Percentiles rank a stretch among this genome's conserved stretches.
phyloP scores from a whole-genome alignment of 2,113 vertebrate species.

The Charadrius vociferus region DNA sequence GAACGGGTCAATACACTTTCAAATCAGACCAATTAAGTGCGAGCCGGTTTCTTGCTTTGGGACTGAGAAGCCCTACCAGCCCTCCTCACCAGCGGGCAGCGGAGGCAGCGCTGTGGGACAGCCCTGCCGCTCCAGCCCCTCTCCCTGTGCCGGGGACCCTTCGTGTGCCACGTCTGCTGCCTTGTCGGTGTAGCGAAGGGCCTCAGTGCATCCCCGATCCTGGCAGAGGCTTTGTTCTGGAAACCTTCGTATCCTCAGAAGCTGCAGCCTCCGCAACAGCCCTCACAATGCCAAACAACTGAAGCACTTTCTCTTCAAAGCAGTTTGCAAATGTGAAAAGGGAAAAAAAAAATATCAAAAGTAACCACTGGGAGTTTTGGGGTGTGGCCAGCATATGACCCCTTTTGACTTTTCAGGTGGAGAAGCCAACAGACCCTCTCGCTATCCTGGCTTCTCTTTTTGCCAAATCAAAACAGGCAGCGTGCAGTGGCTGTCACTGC shows the following conservation, averaged over 20 bases:
- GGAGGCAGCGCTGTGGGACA: background rate
- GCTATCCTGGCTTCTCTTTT: background rate
- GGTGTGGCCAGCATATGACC: background rate
- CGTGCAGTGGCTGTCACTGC: background rate
- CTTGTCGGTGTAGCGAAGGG: rapidly evolving
- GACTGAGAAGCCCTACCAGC: background rate
- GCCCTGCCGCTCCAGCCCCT: background rate
- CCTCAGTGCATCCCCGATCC: background rate
- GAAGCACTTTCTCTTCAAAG: background rate
- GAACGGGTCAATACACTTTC: background rate
- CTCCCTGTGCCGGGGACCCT: background rate
- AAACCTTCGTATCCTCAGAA: background rate
- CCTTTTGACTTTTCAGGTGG: background rate
- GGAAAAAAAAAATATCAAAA: background rate
- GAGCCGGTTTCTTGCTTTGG: background rate
- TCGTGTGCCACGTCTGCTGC: background rate
- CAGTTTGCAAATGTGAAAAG: background rate
- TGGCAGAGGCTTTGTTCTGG: background rate
- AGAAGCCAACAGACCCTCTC: background rate
- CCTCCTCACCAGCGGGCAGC: background rate
- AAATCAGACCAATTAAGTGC: background rate
- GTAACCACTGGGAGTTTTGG: background rate
- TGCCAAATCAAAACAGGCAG: background rate
- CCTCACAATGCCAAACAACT: background rate
- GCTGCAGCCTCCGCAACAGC: background rate